Evolutionary conservation across 2,888 invertebrate genomes (phyloP), one percentile per base, ranked within the genome.

Genomic region (Sycophila texana): DNA sequence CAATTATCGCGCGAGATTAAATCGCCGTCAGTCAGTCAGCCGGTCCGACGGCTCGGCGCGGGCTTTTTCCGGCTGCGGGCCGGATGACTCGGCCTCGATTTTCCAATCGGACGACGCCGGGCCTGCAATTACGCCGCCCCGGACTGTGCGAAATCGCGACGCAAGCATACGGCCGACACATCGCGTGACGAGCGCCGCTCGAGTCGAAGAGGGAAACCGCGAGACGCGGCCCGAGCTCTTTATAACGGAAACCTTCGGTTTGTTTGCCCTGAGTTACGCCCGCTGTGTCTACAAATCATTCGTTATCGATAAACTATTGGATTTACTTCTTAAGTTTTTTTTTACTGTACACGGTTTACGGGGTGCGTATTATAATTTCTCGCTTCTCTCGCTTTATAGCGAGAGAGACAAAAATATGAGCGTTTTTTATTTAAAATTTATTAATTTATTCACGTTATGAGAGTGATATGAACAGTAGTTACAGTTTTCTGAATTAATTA

Each of bases 1-100:
- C 74, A 74, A 77, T 80, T 77, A 74, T 81, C 77, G 61, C 77
- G 61, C 47, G 57, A 81, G 75, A 77, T 81, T 78, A 75, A 81
- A 81, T 81, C 65, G 75, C 74, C 80, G 72, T 71, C 75, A 66
- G 75, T 81, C 81, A 65, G 67, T 60, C 60, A 65, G 7, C 63
- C 49, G 26, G 58, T 16, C 13, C 3, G 10, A 20, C 18, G 16
- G 22, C n/a, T 5, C 57, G 68, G 20, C 4, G 20, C 51, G 39
- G 65, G 58, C 77, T 55, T 71, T 79, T 74, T 74, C 70, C 79
- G 74, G 61, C 68, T 5, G 57, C 57, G 20, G 12, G 20, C 57
- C 5, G 57, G 55, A 57, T 22, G 18, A 18, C 65, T 57, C 39
- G 47, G 20, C 20, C 70, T 66, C 74, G 60, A 77, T 77, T 74